These are phyloP conservation scores for Dryas iulia DNA, from an alignment of 1,140 invertebrate genomes.

Conservation along the genomic window DNA sequence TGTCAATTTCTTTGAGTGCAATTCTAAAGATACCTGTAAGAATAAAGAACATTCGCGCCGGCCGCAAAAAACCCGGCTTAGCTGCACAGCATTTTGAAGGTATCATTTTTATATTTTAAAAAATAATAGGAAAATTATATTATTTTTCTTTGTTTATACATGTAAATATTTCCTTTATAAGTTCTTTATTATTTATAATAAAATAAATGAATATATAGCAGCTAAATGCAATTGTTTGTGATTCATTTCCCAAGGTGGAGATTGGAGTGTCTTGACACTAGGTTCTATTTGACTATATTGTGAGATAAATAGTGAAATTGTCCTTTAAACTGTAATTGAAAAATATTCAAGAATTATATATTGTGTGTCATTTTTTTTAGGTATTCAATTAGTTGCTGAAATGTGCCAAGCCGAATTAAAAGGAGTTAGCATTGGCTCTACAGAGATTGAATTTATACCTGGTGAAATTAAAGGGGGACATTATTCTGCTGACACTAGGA, in stretches of 20 bases:
- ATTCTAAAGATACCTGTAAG: conserved; percentile 86
- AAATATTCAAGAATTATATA: not conserved
- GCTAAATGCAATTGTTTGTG: too few relatives aligned
- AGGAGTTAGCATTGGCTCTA: conserved; percentile 87
- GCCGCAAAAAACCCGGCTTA: conserved; percentile 89
- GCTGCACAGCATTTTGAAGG: conserved; percentile 93
- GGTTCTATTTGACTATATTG: too few relatives aligned
- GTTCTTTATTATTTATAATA: too few relatives aligned
- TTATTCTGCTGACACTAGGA: conserved; percentile 87
- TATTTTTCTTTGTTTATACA: not conserved
- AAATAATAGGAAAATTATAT: not conserved
- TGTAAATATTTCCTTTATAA: too few relatives aligned
- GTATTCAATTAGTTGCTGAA: conserved; percentile 86
- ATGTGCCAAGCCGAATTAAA: conserved; percentile 86
- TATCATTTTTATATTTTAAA: conserved; percentile 39
- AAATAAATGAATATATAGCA: too few relatives aligned
- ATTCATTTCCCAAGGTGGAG: too few relatives aligned
- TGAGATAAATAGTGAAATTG: too few relatives aligned
- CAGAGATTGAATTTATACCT: conserved; percentile 88
- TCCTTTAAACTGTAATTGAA: too few relatives aligned
- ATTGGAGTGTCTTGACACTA: too few relatives aligned
- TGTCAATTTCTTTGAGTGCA: conserved; percentile 89
- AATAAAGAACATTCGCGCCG: conserved; percentile 90
- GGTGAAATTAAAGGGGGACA: conserved; percentile 81
- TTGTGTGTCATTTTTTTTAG: conserved; percentile 59